Evolutionary conservation across 2,113 vertebrate genomes (phyloP).

Genomic region (Silurus asotus): DNA sequence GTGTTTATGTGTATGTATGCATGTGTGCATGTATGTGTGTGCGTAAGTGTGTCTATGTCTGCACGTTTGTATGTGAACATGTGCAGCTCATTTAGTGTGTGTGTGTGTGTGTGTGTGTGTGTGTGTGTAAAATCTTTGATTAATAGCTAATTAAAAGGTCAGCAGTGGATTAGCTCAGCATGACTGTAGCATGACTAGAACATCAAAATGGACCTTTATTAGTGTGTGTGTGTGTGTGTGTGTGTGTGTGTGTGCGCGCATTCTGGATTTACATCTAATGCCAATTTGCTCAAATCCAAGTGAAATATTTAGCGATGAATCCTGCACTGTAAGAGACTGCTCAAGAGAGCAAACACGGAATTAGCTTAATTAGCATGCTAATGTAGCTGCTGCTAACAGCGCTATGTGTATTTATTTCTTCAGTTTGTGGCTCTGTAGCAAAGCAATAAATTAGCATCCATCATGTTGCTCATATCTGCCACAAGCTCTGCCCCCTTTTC

Average conservation of each 20-base stretch:
- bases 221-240: conserved; percentile 5
- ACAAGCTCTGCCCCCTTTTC: background rate
- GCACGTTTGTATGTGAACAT: background rate
- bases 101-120: conserved; percentile 23
- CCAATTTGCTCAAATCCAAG: background rate
- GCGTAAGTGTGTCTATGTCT: background rate
- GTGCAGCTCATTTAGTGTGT: background rate
- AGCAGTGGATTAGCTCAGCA: conserved; percentile 33
- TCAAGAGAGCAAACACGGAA: background rate
- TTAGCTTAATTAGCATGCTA: background rate
- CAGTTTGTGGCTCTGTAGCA: background rate
- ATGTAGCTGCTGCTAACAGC: background rate
- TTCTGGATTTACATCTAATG: background rate
- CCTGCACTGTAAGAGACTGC: background rate
- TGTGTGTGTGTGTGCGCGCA: background rate
- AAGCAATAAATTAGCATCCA: no score
- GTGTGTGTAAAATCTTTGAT: conserved; percentile 12
- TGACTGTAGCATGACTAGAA: background rate
- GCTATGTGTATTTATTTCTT: background rate
- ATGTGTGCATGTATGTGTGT: background rate
- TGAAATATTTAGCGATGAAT: background rate
- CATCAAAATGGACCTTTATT: background rate
- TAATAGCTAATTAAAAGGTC: conserved; percentile 49
- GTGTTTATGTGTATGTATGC: background rate
- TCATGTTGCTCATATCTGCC: background rate